Evolutionary conservation across 2,113 vertebrate genomes (phyloP).

Genomic region (Tachysurus fulvidraco): DNA sequence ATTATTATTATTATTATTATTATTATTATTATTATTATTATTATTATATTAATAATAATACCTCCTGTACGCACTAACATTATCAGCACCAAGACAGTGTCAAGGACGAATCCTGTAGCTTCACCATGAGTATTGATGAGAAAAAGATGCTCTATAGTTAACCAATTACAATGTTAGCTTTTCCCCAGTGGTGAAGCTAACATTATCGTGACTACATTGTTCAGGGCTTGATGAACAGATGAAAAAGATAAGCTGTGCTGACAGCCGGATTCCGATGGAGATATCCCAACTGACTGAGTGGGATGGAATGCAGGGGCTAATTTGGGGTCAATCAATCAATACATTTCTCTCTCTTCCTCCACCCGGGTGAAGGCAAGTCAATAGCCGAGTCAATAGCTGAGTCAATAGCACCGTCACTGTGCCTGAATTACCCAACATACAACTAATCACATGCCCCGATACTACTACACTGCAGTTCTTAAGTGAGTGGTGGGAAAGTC

Average conservation of each 20-base stretch:
- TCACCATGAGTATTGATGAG: neutral
- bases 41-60: neutral
- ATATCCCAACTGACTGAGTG: constrained; percentile 43
- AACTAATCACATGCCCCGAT: constrained; percentile 79
- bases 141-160: neutral
- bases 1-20: too few species aligned
- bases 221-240: constrained; percentile 30
- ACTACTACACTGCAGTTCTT: constrained; percentile 76
- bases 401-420: constrained; percentile 76
- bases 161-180: constrained; percentile 19
- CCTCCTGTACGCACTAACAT: neutral
- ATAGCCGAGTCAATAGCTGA: constrained; percentile 79
- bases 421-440: constrained; percentile 80
- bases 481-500: constrained; percentile 76
- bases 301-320: constrained; percentile 68
- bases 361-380: constrained; percentile 77
- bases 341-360: constrained; percentile 76
- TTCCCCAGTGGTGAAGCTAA: constrained; percentile 14
- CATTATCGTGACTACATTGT: neutral
- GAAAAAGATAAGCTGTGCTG: constrained; percentile 24
- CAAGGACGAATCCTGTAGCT: neutral
- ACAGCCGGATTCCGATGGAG: constrained; percentile 34
- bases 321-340: constrained; percentile 84
- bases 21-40: too few species aligned
- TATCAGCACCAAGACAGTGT: neutral